Evolutionary conservation across 2,113 vertebrate species (phyloP), one percentile per base, ranked within the genome.

Genomic region (Dromas ardeola): DNA sequence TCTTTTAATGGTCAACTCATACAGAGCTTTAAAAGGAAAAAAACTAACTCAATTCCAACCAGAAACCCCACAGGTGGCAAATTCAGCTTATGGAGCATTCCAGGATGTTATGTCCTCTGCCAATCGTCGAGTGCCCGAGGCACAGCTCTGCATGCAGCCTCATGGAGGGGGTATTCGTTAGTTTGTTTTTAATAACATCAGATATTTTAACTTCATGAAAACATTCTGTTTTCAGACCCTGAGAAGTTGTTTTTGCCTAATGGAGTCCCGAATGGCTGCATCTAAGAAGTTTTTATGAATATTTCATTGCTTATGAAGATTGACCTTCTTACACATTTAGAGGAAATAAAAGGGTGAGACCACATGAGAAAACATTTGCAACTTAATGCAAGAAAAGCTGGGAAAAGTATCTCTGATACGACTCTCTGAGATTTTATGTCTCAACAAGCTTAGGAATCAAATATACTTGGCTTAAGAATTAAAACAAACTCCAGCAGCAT

Each of bases 271-370:
- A 23, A 55, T 81, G 95, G 36, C 83, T 67, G 65, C 69, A 42
- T 88, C 96, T 72, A 6, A 86, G 94, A 83, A 74, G 81, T 25
- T 83, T 86, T 81, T 43, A 91, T 95, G 85, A 93, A 92, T 96
- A 79, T 96, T 94, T 92, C 7, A 92, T 93, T 15, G 20, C 72
- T 86, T 78, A 19, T 36, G 95, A 67, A 86, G 56, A 38, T 82
- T 55, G 72, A 92, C 88, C 90, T 94, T 90, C 90, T 94, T 91
- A 66, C 47, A 83, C 79, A 5, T 90, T 88, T 73, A 88, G 63
- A 81, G 34, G 85, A 88, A 78, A 92, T 92, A 70, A 91, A 91
- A 73, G 79, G 63, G 27, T 43, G 79, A 90, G 59, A 53, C 62
- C 86, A 32, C 71, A 15, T 59, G 80, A 88, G 92, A 63, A 81